Evolutionary conservation across 2,797 vertebrate species (phyloP).

Genomic region (Helostoma temminkii): DNA sequence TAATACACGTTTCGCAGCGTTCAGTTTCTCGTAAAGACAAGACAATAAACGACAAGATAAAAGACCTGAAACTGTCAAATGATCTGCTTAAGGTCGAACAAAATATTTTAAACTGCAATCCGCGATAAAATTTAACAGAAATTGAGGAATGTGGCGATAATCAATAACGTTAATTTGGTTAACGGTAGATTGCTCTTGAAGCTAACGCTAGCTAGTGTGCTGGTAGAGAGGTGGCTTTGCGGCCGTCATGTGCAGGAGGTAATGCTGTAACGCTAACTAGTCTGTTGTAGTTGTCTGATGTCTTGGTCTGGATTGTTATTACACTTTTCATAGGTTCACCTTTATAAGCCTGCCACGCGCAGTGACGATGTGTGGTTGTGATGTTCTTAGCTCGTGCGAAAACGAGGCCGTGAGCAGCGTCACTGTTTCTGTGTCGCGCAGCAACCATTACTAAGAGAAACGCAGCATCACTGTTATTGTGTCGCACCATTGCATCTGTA

Average conservation of each 20-base stretch:
- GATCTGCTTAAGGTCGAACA: fast-evolving
- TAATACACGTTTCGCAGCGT: slow-evolving; percentile 37
- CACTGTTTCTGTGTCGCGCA: not conserved
- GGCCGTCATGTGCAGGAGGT: not conserved
- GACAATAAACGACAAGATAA: not conserved
- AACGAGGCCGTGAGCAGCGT: slow-evolving; percentile 23
- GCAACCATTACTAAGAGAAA: fast-evolving
- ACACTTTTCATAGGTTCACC: too few species aligned
- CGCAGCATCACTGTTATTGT: not conserved
- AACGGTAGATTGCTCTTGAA: not conserved
- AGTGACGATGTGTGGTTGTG: not conserved
- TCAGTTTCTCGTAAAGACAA: not conserved
- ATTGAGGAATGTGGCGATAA: not conserved
- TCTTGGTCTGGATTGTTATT: fast-evolving
- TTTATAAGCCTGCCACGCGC: not conserved
- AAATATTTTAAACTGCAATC: fast-evolving
- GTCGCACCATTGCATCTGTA: fast-evolving
- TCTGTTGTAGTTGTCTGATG: not conserved
- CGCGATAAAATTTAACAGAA: fast-evolving
- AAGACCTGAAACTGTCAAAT: not conserved
- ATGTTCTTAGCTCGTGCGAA: not conserved
- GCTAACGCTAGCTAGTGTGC: not conserved
- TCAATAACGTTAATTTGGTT: too few species aligned
- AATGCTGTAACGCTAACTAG: not conserved
- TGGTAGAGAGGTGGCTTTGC: not conserved